Evolutionary conservation across 2,113 vertebrate species (phyloP).

Genomic region (Lophius piscatorius): DNA sequence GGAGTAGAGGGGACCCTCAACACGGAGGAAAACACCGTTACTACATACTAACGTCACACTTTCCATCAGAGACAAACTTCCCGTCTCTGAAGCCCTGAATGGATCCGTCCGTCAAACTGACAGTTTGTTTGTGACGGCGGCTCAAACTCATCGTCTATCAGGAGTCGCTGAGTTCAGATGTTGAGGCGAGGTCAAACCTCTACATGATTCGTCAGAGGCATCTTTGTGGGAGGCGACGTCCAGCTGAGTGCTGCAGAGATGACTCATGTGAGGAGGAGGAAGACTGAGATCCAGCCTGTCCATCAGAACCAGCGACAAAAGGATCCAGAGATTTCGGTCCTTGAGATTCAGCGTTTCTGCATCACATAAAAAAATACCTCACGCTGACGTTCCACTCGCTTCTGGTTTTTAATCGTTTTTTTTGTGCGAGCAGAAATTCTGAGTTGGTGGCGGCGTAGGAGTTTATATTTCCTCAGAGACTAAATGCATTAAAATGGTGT

Average conservation of each 20-base stretch:
- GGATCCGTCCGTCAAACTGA: no score
- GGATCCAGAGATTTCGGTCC: neutral
- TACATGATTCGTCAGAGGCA: slow-evolving; percentile 2
- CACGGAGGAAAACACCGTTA: no score
- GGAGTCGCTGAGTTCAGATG: no score
- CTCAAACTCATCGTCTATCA: neutral
- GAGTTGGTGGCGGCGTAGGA: neutral
- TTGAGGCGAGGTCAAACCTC: slow-evolving; percentile 21
- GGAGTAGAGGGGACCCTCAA: no score
- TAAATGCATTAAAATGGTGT: slow-evolving; percentile 12
- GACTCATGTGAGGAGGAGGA: slow-evolving; percentile 22
- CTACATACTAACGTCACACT: no score
- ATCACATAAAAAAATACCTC: no score
- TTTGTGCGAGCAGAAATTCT: no score
- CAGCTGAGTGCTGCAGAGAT: slow-evolving; percentile 6
- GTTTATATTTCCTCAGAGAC: slow-evolving; percentile 11
- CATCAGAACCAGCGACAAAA: neutral
- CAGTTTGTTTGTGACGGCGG: no score
- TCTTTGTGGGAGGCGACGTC: slow-evolving; percentile 1
- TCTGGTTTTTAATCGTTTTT: slow-evolving; percentile 1
- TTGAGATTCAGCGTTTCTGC: neutral
- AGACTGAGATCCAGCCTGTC: neutral
- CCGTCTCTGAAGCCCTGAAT: no score
- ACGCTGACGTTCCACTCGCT: no score
- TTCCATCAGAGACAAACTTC: no score